Base-by-base conservation (phyloP, 2,797 vertebrate species). In the Florisuga fusca region DNA sequence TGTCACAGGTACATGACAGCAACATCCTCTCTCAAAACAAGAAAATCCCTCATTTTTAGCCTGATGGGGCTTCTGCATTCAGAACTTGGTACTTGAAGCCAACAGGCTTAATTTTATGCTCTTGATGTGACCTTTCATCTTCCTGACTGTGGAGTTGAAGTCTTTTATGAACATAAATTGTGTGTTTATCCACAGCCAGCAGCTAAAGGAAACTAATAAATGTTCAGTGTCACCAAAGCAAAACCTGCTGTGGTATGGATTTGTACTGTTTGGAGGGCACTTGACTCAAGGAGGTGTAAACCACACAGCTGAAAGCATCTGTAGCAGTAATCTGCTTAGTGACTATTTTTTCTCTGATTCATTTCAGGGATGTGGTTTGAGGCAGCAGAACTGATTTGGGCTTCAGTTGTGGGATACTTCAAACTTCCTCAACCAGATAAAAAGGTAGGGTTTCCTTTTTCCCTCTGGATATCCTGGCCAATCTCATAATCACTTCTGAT, bases 391-490 rank as follows among this genome's bases (percentile, higher is more conserved):
- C 79, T 99, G 46, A 98, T 98, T 58, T 99, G 99, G 98, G 98
- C 98, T 23, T 99, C 99, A 3, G 81, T 99, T 57, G 96, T 98
- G 15, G 99, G 99, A 9, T 99, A 98, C 89, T 98, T 98, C 87
- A 90, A 98, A 12, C 99, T 99, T 77, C 99, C 99, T 88, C 98
- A 98, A 41, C 99, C 98, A 43, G 99, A 99, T 94, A 99, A 99
- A 98, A 99, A 99, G 98, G 99, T 99, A 84, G 22, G 10, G 19
- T 88, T 73, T 61, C 55, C 91, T 92, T 85, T 85, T 75, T 80
- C 29, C 2, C 45, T 50, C 29, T 54, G 58, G 46, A 22, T 25
- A 31, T 38, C 67, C 29, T 53, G 71, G 41, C 26, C 59, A 41
- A 10, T 13, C 45, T 81, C 71, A 9, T 6, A 34, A 66, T 50